Evolutionary conservation across 2,888 invertebrate species (phyloP).

Genomic region (Nomada lathburiana): DNA sequence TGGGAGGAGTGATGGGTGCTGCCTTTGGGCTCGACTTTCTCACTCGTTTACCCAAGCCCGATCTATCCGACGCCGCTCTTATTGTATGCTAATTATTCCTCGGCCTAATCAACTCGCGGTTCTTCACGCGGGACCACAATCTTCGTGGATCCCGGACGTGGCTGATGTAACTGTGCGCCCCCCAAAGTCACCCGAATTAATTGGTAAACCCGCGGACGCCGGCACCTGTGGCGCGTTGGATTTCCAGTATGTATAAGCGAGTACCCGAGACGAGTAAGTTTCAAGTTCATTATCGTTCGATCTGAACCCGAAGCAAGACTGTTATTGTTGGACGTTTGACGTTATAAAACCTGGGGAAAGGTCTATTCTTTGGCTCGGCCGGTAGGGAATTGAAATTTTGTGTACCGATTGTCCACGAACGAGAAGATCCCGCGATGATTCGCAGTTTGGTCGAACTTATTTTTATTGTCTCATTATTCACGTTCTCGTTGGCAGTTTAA

Average conservation of each 20-base stretch:
- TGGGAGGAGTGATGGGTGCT: conserved; percentile 79
- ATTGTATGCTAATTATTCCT: conserved; percentile 73
- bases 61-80: conserved; percentile 70
- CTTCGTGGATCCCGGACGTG: conserved; percentile 67
- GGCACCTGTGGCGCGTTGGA: conserved; percentile 27
- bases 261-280: background rate
- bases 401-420: too few species aligned
- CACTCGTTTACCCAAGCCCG: conserved; percentile 69
- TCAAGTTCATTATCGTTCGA: background rate
- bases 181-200: conserved; percentile 64
- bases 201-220: conserved; percentile 43
- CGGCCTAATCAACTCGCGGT: conserved; percentile 69
- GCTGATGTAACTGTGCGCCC: conserved; percentile 63
- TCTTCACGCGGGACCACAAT: conserved; percentile 67
- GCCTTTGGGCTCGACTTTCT: conserved; percentile 69
- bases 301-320: background rate
- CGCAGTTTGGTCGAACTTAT: too few species aligned
- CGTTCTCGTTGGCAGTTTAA: too few species aligned
- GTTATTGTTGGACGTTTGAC: too few species aligned
- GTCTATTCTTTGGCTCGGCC: too few species aligned
- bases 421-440: too few species aligned
- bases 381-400: too few species aligned
- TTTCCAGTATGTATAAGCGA: conserved; percentile 5
- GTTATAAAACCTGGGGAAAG: too few species aligned
- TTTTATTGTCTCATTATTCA: too few species aligned